A percentile compares a stretch with the other conserved stretches of the same genome.
Conservation (phyloP, 2,888 invertebrate genomes). For the Pristionchus japonicus region DNA sequence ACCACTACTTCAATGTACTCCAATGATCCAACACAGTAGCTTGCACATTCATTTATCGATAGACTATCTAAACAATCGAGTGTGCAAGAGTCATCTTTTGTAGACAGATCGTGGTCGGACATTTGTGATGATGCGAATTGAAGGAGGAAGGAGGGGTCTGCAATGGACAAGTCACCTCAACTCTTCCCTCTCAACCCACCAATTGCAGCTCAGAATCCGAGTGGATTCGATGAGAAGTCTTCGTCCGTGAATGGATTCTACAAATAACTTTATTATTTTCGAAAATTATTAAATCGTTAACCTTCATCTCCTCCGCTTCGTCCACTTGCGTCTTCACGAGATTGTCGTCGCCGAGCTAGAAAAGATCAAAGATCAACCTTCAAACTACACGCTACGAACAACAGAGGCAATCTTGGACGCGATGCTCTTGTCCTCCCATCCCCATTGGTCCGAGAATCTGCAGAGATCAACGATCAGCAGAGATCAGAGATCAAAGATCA, state of each 20-base stretch:
- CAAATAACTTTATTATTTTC: neutral
- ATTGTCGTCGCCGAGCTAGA: neutral
- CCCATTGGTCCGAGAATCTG: conserved; percentile 34
- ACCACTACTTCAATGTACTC: neutral
- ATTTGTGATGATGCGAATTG: neutral
- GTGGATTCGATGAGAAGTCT: conserved; percentile 32
- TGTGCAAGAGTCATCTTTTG: conserved; percentile 17
- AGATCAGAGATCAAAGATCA: conserved; percentile 42
- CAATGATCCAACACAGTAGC: neutral
- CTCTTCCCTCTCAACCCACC: neutral
- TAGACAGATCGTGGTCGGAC: conserved; percentile 18
- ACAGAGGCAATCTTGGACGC: neutral
- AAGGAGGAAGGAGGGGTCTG: neutral
- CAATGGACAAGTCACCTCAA: neutral
- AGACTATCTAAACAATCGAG: neutral
- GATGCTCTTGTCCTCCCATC: conserved; percentile 15
- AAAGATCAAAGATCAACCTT: neutral
- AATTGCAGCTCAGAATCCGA: conserved; percentile 16
- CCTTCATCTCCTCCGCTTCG: conserved; percentile 25
- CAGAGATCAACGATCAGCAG: too few species aligned
- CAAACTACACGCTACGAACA: neutral
- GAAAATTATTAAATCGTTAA: neutral
- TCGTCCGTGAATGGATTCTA: conserved; percentile 38
- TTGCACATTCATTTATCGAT: neutral
- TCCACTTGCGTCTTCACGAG: conserved; percentile 37